These are phyloP conservation scores for Acipenser transmontanus DNA, from an alignment of 2,797 vertebrate species.

Conservation along the genomic window DNA sequence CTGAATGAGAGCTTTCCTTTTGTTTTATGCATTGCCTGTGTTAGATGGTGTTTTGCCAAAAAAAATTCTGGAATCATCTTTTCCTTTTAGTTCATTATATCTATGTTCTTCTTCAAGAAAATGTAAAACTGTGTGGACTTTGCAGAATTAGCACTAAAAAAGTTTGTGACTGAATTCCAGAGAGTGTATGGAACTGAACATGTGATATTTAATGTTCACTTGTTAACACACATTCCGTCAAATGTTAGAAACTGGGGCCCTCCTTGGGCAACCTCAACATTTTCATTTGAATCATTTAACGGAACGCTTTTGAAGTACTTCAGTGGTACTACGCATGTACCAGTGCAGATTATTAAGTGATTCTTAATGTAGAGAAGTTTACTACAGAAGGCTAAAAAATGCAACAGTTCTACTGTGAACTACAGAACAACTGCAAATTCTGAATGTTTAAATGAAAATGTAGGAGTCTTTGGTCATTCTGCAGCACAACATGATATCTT, in stretches of 20 bases:
- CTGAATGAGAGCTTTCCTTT: conserved; percentile 22
- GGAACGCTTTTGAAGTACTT: too few relatives aligned
- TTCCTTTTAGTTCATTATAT: conserved; percentile 20
- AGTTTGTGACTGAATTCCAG: not conserved
- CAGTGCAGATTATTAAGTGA: too few relatives aligned
- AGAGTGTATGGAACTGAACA: not conserved
- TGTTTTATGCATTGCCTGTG: conserved; percentile 15
- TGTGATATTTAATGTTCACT: not conserved
- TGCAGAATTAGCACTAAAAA: not conserved
- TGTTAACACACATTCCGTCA: not conserved
- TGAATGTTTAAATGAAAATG: not conserved
- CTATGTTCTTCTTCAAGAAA: not conserved
- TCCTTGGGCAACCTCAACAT: too few relatives aligned
- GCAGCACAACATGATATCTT: not conserved
- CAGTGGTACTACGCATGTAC: too few relatives aligned
- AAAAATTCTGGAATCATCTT: conserved; percentile 24
- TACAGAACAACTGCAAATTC: not conserved
- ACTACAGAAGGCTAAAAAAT: too few relatives aligned
- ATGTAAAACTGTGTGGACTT: not conserved
- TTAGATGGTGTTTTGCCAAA: conserved; percentile 19
- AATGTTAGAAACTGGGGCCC: not conserved
- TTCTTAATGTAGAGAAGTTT: too few relatives aligned
- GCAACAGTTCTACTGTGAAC: not conserved
- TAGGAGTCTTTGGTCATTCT: not conserved
- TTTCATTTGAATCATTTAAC: too few relatives aligned